Conservation (phyloP, 1,140 invertebrate species). For the Euwallacea fornicatus region DNA sequence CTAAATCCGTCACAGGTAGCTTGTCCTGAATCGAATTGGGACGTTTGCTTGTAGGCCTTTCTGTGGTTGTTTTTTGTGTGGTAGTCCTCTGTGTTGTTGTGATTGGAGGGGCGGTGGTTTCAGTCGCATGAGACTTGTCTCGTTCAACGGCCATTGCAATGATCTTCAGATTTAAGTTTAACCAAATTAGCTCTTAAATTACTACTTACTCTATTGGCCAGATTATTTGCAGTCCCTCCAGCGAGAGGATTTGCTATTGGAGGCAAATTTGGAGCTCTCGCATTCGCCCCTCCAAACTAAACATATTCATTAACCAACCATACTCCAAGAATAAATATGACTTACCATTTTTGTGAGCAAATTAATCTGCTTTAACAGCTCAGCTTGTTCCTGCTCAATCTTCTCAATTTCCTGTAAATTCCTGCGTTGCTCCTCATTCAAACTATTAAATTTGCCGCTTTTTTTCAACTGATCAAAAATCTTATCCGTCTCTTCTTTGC, state of each 20-base stretch:
- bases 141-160: slow-evolving; percentile 45
- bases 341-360: slow-evolving; percentile 50
- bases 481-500: slow-evolving; percentile 26
- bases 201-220: slow-evolving; percentile 47
- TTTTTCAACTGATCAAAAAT: slow-evolving; percentile 34
- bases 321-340: not conserved
- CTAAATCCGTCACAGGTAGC: slow-evolving; percentile 20
- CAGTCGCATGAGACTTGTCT: slow-evolving; percentile 35
- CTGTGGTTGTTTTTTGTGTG: slow-evolving; percentile 24
- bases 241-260: not conserved
- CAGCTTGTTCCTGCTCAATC: slow-evolving; percentile 51
- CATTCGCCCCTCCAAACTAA: slow-evolving; percentile 33
- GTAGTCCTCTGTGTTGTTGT: slow-evolving; percentile 25
- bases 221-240: slow-evolving; percentile 20
- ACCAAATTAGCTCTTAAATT: slow-evolving; percentile 14
- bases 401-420: slow-evolving; percentile 48
- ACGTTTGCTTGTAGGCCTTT: slow-evolving; percentile 29
- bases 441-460: slow-evolving; percentile 39
- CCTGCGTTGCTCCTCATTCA: slow-evolving; percentile 49
- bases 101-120: slow-evolving; percentile 20
- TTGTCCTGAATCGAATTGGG: slow-evolving; percentile 41
- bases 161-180: slow-evolving; percentile 34
- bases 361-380: slow-evolving; percentile 49
- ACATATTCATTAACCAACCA: slow-evolving; percentile 12
- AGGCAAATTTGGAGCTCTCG: not conserved